Conservation (phyloP, 2,113 vertebrate genomes). For the Anolis sagrei region DNA sequence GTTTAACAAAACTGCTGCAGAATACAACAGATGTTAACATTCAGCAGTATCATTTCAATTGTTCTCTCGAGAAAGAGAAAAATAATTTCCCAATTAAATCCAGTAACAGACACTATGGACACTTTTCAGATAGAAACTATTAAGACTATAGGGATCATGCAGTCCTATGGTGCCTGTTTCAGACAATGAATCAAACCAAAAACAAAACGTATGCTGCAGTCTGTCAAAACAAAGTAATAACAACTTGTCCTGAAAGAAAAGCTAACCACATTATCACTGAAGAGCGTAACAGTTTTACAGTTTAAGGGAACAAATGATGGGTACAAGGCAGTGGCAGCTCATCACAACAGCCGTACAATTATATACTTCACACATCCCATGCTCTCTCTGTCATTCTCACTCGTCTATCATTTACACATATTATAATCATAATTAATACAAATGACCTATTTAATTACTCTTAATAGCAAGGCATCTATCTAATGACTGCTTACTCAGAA, state of each 20-base stretch:
- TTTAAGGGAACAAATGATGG: not conserved
- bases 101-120: not conserved
- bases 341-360: not conserved
- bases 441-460: not conserved
- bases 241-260: not conserved
- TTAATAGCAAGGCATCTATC: too few relatives aligned
- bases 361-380: not conserved
- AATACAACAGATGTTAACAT: constrained; percentile 29
- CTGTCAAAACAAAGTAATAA: constrained; percentile 13
- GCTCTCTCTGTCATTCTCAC: not conserved
- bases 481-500: too few relatives aligned
- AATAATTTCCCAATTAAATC: not conserved
- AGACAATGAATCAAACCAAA: not conserved
- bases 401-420: not conserved
- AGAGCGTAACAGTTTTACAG: not conserved
- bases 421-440: not conserved
- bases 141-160: not conserved
- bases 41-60: not conserved
- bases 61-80: constrained; percentile 8
- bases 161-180: not conserved
- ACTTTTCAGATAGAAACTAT: constrained; percentile 17
- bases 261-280: not conserved
- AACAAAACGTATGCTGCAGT: not conserved
- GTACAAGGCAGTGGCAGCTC: not conserved
- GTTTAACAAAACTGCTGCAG: not conserved